phyloP scores from a whole-genome alignment of 2,797 vertebrate genomes.

The Pipistrellus kuhlii region DNA sequence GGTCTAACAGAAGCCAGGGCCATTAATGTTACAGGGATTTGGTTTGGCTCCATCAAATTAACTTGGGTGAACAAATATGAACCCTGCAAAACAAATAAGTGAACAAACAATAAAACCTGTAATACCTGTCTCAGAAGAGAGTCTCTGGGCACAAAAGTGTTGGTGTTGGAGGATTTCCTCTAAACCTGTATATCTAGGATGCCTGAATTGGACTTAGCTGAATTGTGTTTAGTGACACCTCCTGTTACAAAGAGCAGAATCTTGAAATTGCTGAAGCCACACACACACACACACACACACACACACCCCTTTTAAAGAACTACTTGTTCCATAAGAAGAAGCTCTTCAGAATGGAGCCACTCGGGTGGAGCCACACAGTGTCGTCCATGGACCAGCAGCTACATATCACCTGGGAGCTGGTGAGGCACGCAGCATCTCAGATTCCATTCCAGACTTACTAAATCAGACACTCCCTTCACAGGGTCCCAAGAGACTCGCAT shows the following conservation, averaged over 20 bases:
- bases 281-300: no score
- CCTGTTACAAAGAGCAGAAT: neutral
- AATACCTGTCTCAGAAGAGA: neutral
- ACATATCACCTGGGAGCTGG: neutral
- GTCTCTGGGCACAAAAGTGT: no score
- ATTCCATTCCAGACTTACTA: neutral
- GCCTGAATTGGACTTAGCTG: neutral
- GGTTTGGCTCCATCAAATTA: neutral
- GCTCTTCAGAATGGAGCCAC: neutral
- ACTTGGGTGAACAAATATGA: neutral
- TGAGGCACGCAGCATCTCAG: neutral
- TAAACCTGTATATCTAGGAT: neutral
- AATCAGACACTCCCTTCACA: neutral
- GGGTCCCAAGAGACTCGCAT: neutral
- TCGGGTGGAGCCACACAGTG: fast-evolving
- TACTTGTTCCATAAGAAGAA: neutral
- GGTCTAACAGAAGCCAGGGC: neutral
- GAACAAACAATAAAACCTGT: neutral
- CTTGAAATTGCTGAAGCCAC: neutral
- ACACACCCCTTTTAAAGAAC: neutral
- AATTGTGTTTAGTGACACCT: neutral
- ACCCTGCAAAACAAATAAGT: neutral
- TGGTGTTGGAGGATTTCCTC: neutral
- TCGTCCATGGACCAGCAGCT: neutral
- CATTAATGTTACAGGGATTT: neutral